phyloP scores from a whole-genome alignment of 2,113 vertebrate genomes.

The Eupsittula cactorum region DNA sequence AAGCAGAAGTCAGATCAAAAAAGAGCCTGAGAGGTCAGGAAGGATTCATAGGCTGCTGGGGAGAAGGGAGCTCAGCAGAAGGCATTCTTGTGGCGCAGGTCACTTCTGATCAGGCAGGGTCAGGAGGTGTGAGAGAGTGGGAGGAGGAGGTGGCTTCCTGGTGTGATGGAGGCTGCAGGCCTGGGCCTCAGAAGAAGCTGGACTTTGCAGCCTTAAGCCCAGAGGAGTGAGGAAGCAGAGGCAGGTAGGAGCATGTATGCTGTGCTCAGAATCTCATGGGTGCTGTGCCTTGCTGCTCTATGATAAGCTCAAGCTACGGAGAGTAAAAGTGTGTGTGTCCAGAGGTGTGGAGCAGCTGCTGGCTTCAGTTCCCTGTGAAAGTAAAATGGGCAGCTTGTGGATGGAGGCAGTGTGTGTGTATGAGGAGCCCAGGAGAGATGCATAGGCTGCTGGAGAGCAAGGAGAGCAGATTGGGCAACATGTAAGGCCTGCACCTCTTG shows the following conservation, averaged over 20 bases:
- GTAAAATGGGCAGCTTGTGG: not conserved
- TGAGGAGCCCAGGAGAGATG: not conserved
- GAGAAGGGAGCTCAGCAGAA: not conserved
- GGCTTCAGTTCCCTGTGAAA: not conserved
- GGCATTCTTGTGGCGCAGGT: not conserved
- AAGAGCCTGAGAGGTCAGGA: not conserved
- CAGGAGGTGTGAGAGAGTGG: not conserved
- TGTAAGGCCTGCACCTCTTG: not conserved
- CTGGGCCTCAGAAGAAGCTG: not conserved
- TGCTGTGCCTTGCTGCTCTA: not conserved
- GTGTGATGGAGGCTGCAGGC: not conserved
- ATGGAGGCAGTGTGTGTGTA: not conserved
- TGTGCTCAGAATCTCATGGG: not conserved
- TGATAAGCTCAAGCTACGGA: fast-evolving
- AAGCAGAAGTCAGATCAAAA: not conserved
- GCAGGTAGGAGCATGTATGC: not conserved
- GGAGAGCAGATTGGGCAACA: not conserved
- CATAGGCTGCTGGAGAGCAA: not conserved
- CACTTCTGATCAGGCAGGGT: not conserved
- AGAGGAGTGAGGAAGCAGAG: not conserved
- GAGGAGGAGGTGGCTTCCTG: not conserved
- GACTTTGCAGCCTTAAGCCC: not conserved
- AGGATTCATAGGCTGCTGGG: not conserved
- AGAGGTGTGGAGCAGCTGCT: not conserved
- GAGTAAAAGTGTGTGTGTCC: not conserved